Evolutionary conservation across 2,888 invertebrate genomes (phyloP).

Genomic region (Ommatoiulus sabulosus): DNA sequence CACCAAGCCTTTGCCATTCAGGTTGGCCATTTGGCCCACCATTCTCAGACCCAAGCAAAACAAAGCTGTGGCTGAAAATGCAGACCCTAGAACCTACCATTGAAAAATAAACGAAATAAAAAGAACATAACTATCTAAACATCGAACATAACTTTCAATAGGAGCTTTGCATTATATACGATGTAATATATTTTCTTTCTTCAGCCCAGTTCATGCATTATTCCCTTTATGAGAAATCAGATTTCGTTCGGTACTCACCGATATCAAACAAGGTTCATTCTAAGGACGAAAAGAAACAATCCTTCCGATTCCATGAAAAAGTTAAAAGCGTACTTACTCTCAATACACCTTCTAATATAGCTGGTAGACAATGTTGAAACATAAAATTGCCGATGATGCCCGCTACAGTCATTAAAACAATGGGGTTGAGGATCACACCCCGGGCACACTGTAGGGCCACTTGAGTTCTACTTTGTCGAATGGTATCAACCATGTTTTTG

Average conservation of each 20-base stretch:
- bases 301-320: not conserved
- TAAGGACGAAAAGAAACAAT: slow-evolving; percentile 38
- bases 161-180: not conserved
- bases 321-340: slow-evolving; percentile 71
- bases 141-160: not conserved
- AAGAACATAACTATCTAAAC: not conserved
- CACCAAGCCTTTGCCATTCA: slow-evolving; percentile 82
- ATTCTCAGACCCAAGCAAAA: slow-evolving; percentile 91
- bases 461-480: slow-evolving; percentile 53
- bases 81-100: slow-evolving; percentile 75
- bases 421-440: slow-evolving; percentile 87
- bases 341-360: slow-evolving; percentile 79
- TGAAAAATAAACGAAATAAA: slow-evolving; percentile 14
- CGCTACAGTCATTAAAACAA: slow-evolving; percentile 91
- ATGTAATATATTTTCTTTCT: too few species aligned
- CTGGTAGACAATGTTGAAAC: slow-evolving; percentile 83
- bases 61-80: slow-evolving; percentile 91
- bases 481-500: slow-evolving; percentile 64
- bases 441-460: slow-evolving; percentile 67
- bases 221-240: not conserved
- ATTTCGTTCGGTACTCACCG: not conserved
- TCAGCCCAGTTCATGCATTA: not conserved
- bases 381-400: slow-evolving; percentile 87
- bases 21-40: slow-evolving; percentile 87
- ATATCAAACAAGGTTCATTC: not conserved